These are phyloP conservation scores for Nemurella pictetii DNA, from an alignment of 2,888 invertebrate species.

Conservation along the genomic window DNA sequence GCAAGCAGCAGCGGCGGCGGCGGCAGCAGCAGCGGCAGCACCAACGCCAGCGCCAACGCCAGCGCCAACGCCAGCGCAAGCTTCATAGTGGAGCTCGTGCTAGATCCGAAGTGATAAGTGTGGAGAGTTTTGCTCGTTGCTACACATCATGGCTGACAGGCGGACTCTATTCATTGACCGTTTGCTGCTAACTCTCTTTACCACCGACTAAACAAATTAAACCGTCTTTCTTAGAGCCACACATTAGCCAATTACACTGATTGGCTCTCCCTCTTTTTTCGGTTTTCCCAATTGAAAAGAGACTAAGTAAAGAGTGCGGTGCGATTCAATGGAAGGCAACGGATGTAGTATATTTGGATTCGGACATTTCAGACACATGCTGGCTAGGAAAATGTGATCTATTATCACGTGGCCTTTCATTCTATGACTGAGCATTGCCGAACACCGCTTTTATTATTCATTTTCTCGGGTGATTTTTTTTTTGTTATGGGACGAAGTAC, in stretches of 20 bases:
- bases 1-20: background rate
- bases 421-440: background rate
- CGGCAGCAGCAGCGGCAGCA: background rate
- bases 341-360: background rate
- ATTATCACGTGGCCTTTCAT: background rate
- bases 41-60: no score
- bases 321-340: background rate
- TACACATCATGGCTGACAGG: slow-evolving; percentile 19
- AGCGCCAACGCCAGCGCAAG: background rate
- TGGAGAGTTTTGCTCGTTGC: background rate
- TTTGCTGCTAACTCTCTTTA: background rate
- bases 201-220: slow-evolving; percentile 13
- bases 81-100: background rate
- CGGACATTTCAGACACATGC: background rate
- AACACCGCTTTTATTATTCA: background rate
- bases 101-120: slow-evolving; percentile 18
- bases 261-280: slow-evolving; percentile 8
- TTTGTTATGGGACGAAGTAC: background rate
- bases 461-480: background rate
- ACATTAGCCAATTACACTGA: slow-evolving; percentile 22
- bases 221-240: slow-evolving; percentile 15
- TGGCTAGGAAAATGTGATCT: background rate
- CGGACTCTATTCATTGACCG: background rate
- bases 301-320: background rate
- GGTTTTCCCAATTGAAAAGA: background rate